Base-by-base conservation (phyloP, 2,113 vertebrate genomes). In the Sialia sialis region DNA sequence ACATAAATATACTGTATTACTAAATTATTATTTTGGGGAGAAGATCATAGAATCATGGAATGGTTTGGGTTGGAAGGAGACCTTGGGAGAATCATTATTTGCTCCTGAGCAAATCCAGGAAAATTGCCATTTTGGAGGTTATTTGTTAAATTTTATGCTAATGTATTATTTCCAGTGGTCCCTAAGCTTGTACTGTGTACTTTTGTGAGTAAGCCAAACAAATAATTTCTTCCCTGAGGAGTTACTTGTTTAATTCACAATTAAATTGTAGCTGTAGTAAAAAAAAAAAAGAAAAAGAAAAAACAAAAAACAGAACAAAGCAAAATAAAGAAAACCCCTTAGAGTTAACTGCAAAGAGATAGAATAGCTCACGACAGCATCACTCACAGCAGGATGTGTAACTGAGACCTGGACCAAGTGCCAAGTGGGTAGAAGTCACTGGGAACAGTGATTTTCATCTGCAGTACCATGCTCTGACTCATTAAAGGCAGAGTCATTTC, bases 271-370 rank as follows among this genome's bases (percentile, higher is more conserved):
- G 15, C 43, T 72, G 19, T 13, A 55, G 19, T 12, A 52, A 70
- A 34, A 54, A 68, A 44, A 44, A n/a, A 54, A 83, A 26, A 16
- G 11, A 29, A 56, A 13, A 15, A 27, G 25, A 22, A 2, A 62
- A 22, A 29, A 15, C 1, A 19, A 21, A 29, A 46, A 30, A 1
- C 4, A 32, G 4, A n/a, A 2, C 7, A 27, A 59, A 56, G 5
- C 5, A 30, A 51, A 67, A 16, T 2, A 58, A 56, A 64, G 18
- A 52, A 67, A 52, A 39, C 5, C 15, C 16, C 46, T 54, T 15
- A 26, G n/a, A 68, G 17, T 54, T 59, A 60, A 64, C 16, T 51
- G 85, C 15, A 64, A 7, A 20, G 49, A 83, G 14, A 78, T 75
- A 26, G 60, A 44, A 49, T 22, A 36, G 41, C 22, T 95, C 39